phyloP scores from a whole-genome alignment of 2,797 vertebrate species.

The Etheostoma perlongum region DNA sequence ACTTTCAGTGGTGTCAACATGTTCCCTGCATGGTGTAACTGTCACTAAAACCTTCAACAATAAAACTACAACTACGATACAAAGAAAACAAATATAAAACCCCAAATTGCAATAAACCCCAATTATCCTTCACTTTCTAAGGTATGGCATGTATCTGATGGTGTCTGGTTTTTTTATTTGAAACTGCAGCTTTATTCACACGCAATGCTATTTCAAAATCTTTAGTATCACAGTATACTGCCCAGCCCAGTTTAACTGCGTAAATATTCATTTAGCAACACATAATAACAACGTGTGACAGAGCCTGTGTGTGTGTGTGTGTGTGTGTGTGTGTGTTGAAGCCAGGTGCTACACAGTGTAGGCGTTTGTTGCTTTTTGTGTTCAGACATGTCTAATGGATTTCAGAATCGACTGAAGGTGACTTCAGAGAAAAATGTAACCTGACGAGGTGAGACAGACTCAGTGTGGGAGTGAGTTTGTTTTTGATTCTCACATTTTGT shows the following conservation, averaged over 20 bases:
- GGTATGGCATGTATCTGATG: too few species aligned
- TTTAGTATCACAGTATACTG: not conserved
- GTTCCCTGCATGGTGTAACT: too few species aligned
- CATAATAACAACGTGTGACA: slow-evolving; percentile 4
- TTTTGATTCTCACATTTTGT: slow-evolving; percentile 16
- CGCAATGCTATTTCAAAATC: slow-evolving; percentile 1
- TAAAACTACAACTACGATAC: too few species aligned
- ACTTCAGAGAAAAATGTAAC: slow-evolving; percentile 60
- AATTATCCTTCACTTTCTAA: too few species aligned
- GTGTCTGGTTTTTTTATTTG: not conserved
- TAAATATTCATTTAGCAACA: slow-evolving; percentile 1
- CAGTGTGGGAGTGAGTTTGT: slow-evolving; percentile 4
- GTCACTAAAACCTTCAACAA: too few species aligned
- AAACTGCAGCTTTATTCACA: not conserved
- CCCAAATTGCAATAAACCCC: too few species aligned
- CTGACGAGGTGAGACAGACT: slow-evolving; percentile 59
- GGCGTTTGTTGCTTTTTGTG: slow-evolving; percentile 16
- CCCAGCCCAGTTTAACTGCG: not conserved
- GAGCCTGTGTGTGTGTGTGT: not conserved
- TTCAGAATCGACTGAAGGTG: slow-evolving; percentile 15
- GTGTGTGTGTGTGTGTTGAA: slow-evolving; percentile 1
- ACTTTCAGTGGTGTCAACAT: too few species aligned
- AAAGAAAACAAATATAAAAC: too few species aligned
- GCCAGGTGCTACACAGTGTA: slow-evolving; percentile 22
- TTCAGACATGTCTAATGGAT: slow-evolving; percentile 58